These are phyloP conservation scores for Adelphocoris suturalis DNA, from an alignment of 2,888 invertebrate genomes.

Conservation along the genomic window DNA sequence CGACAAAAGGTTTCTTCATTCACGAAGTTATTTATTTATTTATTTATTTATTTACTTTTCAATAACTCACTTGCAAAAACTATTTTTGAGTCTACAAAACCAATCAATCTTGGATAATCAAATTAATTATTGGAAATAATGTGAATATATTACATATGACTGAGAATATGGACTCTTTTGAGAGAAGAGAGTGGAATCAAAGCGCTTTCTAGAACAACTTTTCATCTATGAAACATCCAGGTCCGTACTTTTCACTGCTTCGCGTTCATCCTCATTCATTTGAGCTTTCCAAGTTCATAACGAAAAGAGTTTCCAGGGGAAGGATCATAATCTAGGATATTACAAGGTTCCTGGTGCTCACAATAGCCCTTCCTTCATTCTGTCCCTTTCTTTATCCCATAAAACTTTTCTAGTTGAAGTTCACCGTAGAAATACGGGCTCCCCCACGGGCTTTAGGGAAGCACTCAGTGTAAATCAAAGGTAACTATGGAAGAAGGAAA, in stretches of 20 bases:
- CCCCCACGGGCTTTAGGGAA: conserved; percentile 1
- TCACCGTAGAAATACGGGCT: conserved; percentile 18
- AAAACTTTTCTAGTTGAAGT: conserved; percentile 38
- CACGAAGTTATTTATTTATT: too few relatives aligned
- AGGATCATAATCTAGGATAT: conserved; percentile 39
- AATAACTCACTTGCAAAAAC: too few relatives aligned
- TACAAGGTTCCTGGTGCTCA: conserved; percentile 39
- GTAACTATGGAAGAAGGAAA: conserved; percentile 1
- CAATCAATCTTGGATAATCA: too few relatives aligned
- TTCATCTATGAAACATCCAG: neutral
- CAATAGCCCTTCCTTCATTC: conserved; percentile 26
- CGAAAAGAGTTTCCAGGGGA: neutral
- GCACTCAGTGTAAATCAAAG: conserved; percentile 31
- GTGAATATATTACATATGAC: too few relatives aligned
- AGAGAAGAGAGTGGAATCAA: too few relatives aligned
- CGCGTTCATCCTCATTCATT: neutral
- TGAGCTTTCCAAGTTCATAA: neutral
- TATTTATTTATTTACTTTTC: too few relatives aligned
- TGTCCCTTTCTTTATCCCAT: neutral
- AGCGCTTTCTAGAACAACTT: neutral
- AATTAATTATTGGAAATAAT: too few relatives aligned
- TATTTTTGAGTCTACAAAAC: too few relatives aligned
- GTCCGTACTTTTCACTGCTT: neutral
- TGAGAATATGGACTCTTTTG: too few relatives aligned
- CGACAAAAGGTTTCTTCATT: too few relatives aligned